Base-by-base conservation (phyloP, 2,888 invertebrate genomes). In the Melieria crassipennis region DNA sequence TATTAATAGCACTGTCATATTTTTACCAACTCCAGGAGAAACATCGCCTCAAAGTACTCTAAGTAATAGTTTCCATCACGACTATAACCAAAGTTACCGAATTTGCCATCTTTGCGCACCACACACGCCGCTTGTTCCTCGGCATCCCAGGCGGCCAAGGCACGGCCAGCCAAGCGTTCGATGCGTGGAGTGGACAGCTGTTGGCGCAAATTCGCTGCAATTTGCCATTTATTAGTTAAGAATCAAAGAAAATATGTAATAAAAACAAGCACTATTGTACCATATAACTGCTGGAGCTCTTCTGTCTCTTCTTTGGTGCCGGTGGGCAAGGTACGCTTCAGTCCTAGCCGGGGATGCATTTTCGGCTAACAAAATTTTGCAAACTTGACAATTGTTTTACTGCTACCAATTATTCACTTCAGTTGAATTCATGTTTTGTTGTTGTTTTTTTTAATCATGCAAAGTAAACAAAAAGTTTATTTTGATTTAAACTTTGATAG, bases 91-190 rank as follows among this genome's bases (percentile, higher is more conserved):
- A 84, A 86, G 13, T 76, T 78, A 7, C 80, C 81, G 74, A 86
- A 86, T 76, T 86, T 86, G 0, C 86, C 86, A 77, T 84, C 84
- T 70, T 84, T 86, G 4, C 78, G 81, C 7, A 80, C 16, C 1
- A 86, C 77, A 65, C 82, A 82, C 0, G 83, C 84, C 4, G 80
- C 81, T 66, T 80, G 78, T 62, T 77, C 76, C 9, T 78, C 75
- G 0, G 62, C 46, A 42, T 82, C 79, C 86, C 86, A 86, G 2
- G 72, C 76, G 0, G 80, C 85, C 47, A 81, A 4, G 0, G 85
- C 78, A n/a, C 86, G 79, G 5, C 82, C 84, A 3, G 64, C 73
- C 1, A 80, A 68, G 2, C 84, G 80, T 11, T 85, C 86, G 46
- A 85, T 83, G 2, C 85, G 82, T 0, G 83, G 79, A 16, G 73